Evolutionary conservation across 1,140 invertebrate genomes (phyloP), one percentile per base, ranked within the genome.

Genomic region (Adelges cooleyi): DNA sequence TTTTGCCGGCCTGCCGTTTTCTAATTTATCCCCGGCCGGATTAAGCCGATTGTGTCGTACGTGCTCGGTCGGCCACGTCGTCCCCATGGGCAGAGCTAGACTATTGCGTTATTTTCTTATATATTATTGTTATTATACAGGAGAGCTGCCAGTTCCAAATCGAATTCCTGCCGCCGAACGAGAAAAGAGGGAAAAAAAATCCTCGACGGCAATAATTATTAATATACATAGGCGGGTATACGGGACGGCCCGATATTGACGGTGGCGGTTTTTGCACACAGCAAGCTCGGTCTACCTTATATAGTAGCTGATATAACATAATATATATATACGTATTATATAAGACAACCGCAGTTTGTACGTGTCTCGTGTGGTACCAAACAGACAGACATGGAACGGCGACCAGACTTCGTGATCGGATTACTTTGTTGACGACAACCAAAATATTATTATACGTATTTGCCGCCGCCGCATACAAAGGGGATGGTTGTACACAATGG

Each of bases 11-110:
- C n/a, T 13, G 22, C 38, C 25, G 56, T 62, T 62, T 42, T 62
- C 56, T 62, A 62, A 48, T 48, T 62, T 62, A 62, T 62, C 56
- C 40, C 27, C 42, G 42, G 18, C 13, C 23, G 56, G 56, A 62
- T 62, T 62, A 62, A 62, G 56, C 44, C 56, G 22, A 62, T 46
- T 62, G 40, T 33, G 56, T 29, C 25, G 56, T 48, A 62, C 56
- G 56, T 62, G 56, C 46, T 18, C 42, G 27, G 22, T 23, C 54
- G 40, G 29, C 23, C 17, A 18, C 2, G 17, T 6, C 27, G 10
- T 29, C 4, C 6, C 38, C 17, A 53, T 8, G 36, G 36, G 6
- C 13, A 13, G 6, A 6, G 36, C 36, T 13, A 13, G 36, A 8
- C 36, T 13, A 13, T 38, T 6, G 36, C 6, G 5, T 44, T 4